Percentiles rank a stretch among this genome's conserved stretches.
Evolutionary conservation across 2,113 vertebrate genomes (phyloP).

Genomic region (Garra rufa): DNA sequence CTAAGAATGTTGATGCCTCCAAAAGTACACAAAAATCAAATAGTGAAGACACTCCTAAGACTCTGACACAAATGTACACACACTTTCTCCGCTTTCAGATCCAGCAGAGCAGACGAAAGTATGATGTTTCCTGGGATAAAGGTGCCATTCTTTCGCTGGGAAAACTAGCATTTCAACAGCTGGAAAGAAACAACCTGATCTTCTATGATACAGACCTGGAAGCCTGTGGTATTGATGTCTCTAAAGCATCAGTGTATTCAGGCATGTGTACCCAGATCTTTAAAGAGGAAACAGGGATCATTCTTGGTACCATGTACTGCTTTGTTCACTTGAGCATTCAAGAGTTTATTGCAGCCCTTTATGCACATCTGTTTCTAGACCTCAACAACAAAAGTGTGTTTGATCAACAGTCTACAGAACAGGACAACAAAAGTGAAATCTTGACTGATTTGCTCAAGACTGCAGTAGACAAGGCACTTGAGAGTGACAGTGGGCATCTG

Average conservation of each 20-base stretch:
- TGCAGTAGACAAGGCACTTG: not conserved
- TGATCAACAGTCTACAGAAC: not conserved
- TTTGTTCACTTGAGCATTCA: constrained; percentile 23
- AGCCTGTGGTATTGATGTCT: constrained; percentile 1
- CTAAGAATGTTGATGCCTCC: not conserved
- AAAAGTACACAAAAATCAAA: not conserved
- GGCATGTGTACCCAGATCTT: constrained; percentile 45
- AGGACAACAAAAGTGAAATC: not conserved
- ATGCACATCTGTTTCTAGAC: constrained; percentile 8
- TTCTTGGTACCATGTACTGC: constrained; percentile 17
- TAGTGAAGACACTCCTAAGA: constrained; percentile 37
- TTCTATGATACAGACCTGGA: constrained; percentile 35
- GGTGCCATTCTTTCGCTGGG: not conserved
- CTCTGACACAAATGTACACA: constrained; percentile 33
- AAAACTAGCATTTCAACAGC: constrained; percentile 30
- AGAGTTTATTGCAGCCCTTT: constrained; percentile 10
- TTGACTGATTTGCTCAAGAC: not conserved
- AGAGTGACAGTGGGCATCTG: constrained; percentile 39
- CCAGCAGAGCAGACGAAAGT: constrained; percentile 30
- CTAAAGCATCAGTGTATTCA: constrained; percentile 22
- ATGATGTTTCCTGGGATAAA: constrained; percentile 45
- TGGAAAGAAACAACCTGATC: constrained; percentile 44
- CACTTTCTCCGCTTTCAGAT: constrained; percentile 37
- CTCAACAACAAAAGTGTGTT: constrained; percentile 26
- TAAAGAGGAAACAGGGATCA: constrained; percentile 20